phyloP scores from a whole-genome alignment of 2,888 invertebrate species.

The Vesta saturnalis region DNA sequence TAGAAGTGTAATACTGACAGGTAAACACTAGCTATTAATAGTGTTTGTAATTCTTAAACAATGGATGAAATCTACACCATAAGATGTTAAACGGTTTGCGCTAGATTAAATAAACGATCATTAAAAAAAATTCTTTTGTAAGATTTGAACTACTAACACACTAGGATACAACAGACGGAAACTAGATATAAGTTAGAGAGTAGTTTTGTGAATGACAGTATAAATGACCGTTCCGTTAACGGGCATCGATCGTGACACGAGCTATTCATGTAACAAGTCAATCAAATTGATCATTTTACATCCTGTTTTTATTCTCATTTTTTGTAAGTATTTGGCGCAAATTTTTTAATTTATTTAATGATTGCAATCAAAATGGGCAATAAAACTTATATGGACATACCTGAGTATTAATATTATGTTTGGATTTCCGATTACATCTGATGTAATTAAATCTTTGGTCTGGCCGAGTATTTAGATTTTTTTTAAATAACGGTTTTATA shows the following conservation, averaged over 20 bases:
- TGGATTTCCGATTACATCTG: too few species aligned
- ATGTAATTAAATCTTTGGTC: too few species aligned
- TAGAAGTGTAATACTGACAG: too few species aligned
- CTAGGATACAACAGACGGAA: conserved; percentile 25
- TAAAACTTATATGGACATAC: too few species aligned
- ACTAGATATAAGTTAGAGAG: conserved; percentile 20
- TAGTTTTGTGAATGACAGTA: conserved; percentile 18
- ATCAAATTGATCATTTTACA: conserved; percentile 53
- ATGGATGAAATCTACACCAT: neutral
- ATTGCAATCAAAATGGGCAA: too few species aligned
- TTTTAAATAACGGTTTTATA: too few species aligned
- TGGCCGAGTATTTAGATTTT: too few species aligned
- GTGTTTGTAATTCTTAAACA: neutral
- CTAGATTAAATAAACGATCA: neutral
- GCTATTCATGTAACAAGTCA: conserved; percentile 49
- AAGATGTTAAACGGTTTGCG: neutral
- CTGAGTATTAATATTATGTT: too few species aligned
- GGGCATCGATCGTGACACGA: conserved; percentile 46
- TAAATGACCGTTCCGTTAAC: conserved; percentile 31
- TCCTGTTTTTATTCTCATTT: conserved; percentile 49
- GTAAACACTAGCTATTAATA: neutral
- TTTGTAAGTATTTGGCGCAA: conserved; percentile 12
- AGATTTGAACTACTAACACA: conserved; percentile 27
- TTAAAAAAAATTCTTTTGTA: conserved; percentile 1
- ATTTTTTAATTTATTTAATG: too few species aligned